phyloP scores from a whole-genome alignment of 2,888 invertebrate species.

The Tenodera sinensis region DNA sequence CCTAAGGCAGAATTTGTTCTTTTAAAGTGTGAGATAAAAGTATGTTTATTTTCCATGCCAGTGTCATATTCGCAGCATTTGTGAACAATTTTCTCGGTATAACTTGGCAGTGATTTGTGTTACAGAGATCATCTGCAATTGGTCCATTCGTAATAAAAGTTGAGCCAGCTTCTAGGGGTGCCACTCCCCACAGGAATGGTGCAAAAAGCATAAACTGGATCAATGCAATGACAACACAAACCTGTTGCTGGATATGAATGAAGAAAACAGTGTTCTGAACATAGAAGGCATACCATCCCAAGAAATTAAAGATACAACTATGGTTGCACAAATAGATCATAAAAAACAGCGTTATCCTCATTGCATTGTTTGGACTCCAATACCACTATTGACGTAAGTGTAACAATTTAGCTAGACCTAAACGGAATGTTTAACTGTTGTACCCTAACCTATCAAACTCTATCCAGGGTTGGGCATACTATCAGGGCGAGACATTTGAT shows the following conservation, averaged over 20 bases:
- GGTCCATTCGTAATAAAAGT: not conserved
- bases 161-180: not conserved
- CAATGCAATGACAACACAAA: not conserved
- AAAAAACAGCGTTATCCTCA: constrained; percentile 54
- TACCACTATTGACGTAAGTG: constrained; percentile 80
- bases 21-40: no score
- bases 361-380: constrained; percentile 95
- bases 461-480: no score
- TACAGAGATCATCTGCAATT: not conserved
- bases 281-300: not conserved
- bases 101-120: no score
- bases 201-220: no score
- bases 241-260: not conserved
- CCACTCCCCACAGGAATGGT: not conserved
- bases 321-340: constrained; percentile 15
- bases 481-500: no score
- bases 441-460: no score
- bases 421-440: no score
- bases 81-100: no score
- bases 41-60: no score
- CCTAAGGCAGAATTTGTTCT: no score
- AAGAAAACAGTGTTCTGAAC: not conserved
- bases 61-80: no score
- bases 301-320: not conserved
- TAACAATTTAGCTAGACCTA: no score